These are phyloP conservation scores for Cyprinodon tularosa DNA, from an alignment of 2,113 vertebrate species.

Conservation along the genomic window DNA sequence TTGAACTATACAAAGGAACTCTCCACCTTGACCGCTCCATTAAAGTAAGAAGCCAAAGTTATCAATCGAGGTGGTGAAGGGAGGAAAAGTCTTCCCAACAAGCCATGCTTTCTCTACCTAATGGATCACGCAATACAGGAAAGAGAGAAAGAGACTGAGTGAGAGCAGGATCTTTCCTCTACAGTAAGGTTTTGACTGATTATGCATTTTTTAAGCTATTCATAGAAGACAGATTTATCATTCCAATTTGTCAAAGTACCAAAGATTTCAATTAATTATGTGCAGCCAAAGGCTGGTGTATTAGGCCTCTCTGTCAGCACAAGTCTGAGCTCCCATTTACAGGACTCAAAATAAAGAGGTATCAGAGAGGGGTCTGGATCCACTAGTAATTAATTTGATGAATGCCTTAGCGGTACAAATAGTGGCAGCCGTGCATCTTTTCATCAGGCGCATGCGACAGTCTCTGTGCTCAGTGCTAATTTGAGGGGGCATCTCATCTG, in stretches of 20 bases:
- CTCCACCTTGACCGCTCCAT: slow-evolving; percentile 89
- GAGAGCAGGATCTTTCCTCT: slow-evolving; percentile 87
- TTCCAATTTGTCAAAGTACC: slow-evolving; percentile 99
- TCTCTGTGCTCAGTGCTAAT: slow-evolving; percentile 84
- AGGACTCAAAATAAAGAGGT: slow-evolving; percentile 94
- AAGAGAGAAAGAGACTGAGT: slow-evolving; percentile 73
- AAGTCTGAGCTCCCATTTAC: slow-evolving; percentile 96
- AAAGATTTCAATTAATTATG: slow-evolving; percentile 99
- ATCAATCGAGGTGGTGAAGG: slow-evolving; percentile 87
- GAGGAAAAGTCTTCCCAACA: slow-evolving; percentile 78
- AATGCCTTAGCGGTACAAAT: slow-evolving; percentile 86
- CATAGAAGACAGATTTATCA: slow-evolving; percentile 99
- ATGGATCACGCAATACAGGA: slow-evolving; percentile 88
- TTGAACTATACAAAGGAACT: slow-evolving; percentile 80
- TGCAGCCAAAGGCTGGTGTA: slow-evolving; percentile 84
- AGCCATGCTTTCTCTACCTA: slow-evolving; percentile 85
- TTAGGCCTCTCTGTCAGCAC: slow-evolving; percentile 90
- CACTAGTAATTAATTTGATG: slow-evolving; percentile 97
- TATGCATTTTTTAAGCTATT: slow-evolving; percentile 97
- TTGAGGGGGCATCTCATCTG: slow-evolving; percentile 88
- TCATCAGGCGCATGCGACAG: slow-evolving; percentile 81
- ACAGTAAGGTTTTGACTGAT: slow-evolving; percentile 96
- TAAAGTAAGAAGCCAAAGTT: slow-evolving; percentile 90
- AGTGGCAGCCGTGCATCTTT: slow-evolving; percentile 86
- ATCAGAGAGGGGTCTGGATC: slow-evolving; percentile 90